A percentile compares a stretch with the other conserved stretches of the same genome.
Conservation (phyloP, 2,113 vertebrate species). For the Elaphurus davidianus region DNA sequence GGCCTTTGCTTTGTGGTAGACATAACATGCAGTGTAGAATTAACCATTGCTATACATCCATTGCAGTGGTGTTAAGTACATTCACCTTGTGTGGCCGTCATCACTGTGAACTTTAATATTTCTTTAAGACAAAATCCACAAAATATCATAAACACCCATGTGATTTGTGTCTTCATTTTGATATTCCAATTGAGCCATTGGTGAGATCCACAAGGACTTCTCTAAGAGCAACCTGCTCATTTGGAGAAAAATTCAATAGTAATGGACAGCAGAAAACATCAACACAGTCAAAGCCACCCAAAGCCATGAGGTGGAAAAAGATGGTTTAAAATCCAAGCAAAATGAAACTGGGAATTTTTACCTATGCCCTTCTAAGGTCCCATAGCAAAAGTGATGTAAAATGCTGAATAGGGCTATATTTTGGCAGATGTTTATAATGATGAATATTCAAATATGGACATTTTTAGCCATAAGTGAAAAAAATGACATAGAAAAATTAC, state of each 20-base stretch:
- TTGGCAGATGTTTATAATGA: constrained; percentile 20
- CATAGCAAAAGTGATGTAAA: constrained; percentile 21
- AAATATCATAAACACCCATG: not conserved
- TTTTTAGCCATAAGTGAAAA: constrained; percentile 37
- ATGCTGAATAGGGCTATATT: not conserved
- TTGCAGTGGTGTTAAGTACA: not conserved
- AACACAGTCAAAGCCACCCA: not conserved
- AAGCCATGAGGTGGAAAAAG: not conserved
- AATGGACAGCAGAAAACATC: not conserved
- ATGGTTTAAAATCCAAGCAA: constrained; percentile 30
- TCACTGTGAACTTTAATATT: not conserved
- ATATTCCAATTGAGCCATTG: not conserved
- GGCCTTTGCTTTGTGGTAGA: not conserved
- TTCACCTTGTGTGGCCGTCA: not conserved
- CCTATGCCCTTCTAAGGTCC: not conserved
- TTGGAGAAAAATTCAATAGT: not conserved
- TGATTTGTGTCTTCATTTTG: not conserved
- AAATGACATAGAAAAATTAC: constrained; percentile 26
- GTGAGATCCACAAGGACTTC: not conserved
- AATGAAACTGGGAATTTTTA: constrained; percentile 48
- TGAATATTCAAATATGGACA: constrained; percentile 41
- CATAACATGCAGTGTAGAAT: not conserved
- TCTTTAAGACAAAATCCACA: not conserved
- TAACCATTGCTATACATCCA: not conserved
- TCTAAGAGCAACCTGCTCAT: not conserved